phyloP scores from a whole-genome alignment of 2,797 vertebrate genomes.

The Hyperoplus immaculatus region DNA sequence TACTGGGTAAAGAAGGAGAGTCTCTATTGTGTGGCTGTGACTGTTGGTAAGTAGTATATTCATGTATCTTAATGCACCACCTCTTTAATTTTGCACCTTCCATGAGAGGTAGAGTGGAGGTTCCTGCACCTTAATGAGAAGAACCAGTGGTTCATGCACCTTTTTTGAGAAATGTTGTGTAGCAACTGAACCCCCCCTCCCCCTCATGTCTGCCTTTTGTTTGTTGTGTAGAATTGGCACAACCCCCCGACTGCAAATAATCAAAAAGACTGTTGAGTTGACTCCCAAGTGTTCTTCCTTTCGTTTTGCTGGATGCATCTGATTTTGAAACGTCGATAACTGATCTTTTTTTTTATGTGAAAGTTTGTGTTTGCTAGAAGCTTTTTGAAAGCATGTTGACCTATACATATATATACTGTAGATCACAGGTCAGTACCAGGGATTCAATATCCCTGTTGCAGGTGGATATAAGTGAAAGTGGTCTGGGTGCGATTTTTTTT shows the following conservation, averaged over 20 bases:
- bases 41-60: conserved; percentile 58
- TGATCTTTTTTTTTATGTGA: conserved; percentile 44
- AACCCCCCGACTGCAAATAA: conserved; percentile 77
- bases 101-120: conserved; percentile 62
- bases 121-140: conserved; percentile 84
- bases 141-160: conserved; percentile 83
- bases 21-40: conserved; percentile 56
- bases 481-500: conserved; percentile 34
- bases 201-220: conserved; percentile 49
- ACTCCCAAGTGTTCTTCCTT: conserved; percentile 80
- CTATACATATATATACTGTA: neutral
- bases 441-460: conserved; percentile 40
- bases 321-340: conserved; percentile 49
- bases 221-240: conserved; percentile 54
- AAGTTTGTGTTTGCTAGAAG: conserved; percentile 46
- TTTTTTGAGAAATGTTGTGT: conserved; percentile 78
- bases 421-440: conserved; percentile 35
- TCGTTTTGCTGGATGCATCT: conserved; percentile 61
- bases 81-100: conserved; percentile 76
- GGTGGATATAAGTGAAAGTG: conserved; percentile 31
- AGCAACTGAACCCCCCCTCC: conserved; percentile 68
- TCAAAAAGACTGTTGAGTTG: conserved; percentile 79
- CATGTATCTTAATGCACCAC: conserved; percentile 54
- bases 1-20: conserved; percentile 48
- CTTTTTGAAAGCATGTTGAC: conserved; percentile 50